Conservation (phyloP, 2,113 vertebrate species). For the Dermatemys mawii region DNA sequence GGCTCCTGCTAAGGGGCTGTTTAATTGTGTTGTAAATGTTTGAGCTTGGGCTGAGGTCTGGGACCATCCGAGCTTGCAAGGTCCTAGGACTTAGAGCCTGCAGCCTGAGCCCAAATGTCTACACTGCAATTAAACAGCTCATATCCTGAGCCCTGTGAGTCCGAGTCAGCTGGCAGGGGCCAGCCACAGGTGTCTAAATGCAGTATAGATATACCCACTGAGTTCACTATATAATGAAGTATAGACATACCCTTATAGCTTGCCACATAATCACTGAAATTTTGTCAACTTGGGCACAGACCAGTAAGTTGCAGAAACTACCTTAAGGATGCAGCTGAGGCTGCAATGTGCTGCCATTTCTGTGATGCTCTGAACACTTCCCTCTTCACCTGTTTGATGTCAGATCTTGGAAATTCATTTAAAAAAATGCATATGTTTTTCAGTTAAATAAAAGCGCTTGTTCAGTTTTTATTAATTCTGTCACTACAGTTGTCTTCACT, state of each 20-base stretch:
- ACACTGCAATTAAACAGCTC: not conserved
- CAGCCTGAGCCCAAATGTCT: not conserved
- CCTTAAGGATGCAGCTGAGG: not conserved
- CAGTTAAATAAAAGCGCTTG: not conserved
- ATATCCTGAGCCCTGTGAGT: not conserved
- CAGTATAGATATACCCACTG: not conserved
- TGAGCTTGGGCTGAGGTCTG: not conserved
- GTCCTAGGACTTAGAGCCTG: too few relatives aligned
- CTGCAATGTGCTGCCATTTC: not conserved
- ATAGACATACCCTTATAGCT: not conserved
- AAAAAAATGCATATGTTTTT: not conserved
- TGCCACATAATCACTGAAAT: not conserved
- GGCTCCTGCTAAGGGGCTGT: not conserved
- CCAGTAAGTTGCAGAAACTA: not conserved
- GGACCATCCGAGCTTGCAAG: not conserved
- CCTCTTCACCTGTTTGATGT: not conserved
- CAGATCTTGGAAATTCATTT: not conserved
- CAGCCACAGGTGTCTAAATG: not conserved
- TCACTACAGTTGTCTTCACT: not conserved
- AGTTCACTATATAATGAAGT: not conserved
- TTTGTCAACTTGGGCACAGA: not conserved
- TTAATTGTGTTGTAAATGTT: not conserved
- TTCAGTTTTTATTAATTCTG: not conserved
- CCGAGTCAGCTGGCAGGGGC: not conserved
- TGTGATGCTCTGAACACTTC: not conserved